These are phyloP conservation scores for Sander vitreus DNA, from an alignment of 2,113 vertebrate species.

Conservation along the genomic window DNA sequence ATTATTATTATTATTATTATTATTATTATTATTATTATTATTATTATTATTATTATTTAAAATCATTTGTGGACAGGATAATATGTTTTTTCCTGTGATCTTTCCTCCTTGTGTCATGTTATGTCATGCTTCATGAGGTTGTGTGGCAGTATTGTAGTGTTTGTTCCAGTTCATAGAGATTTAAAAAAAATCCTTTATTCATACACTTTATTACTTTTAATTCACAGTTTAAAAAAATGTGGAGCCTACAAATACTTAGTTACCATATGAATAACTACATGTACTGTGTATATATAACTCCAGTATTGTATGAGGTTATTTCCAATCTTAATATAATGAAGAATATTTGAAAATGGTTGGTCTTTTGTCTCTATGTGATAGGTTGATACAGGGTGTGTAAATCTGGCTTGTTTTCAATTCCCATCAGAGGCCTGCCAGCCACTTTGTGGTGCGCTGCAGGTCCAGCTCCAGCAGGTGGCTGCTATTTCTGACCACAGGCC, in stretches of 20 bases:
- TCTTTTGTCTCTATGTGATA: background rate
- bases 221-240: background rate
- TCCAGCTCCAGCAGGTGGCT: slow-evolving; percentile 69
- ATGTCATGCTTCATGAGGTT: background rate
- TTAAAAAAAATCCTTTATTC: background rate
- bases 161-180: background rate
- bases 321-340: background rate
- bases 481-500: slow-evolving; percentile 55
- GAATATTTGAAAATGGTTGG: background rate
- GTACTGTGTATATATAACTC: background rate
- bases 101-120: background rate
- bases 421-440: background rate
- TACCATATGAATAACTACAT: background rate
- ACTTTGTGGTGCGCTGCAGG: slow-evolving; percentile 9
- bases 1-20: too few relatives aligned
- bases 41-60: background rate
- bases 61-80: background rate
- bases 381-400: background rate
- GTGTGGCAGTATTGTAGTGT: background rate
- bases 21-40: too few relatives aligned
- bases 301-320: background rate
- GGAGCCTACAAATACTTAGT: background rate
- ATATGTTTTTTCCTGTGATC: background rate
- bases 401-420: slow-evolving; percentile 23
- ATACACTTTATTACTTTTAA: background rate